Percentiles rank a stretch among this genome's conserved stretches.
Conservation (phyloP, 2,888 invertebrate genomes). For the Megaustenia siamemsis region DNA sequence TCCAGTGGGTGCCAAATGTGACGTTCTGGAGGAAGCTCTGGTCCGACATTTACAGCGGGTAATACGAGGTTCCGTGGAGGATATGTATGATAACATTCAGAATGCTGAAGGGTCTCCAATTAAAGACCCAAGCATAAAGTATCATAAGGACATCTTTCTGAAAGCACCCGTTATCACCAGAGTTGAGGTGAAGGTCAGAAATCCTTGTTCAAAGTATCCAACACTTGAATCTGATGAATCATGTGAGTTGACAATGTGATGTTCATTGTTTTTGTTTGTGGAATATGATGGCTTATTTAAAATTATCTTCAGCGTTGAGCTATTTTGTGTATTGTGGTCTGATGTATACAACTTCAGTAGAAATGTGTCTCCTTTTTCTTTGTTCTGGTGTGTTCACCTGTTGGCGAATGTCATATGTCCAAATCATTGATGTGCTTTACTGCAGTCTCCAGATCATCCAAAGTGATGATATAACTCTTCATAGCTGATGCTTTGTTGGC, state of each 20-base stretch:
- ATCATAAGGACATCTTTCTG: slow-evolving; percentile 63
- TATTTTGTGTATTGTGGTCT: too few species aligned
- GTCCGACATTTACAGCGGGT: slow-evolving; percentile 82
- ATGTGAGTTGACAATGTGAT: slow-evolving; percentile 60
- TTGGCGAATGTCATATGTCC: too few species aligned
- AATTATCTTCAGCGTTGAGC: too few species aligned
- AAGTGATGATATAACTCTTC: too few species aligned
- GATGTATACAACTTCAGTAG: too few species aligned
- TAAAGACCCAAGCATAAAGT: slow-evolving; percentile 66
- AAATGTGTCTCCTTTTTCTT: too few species aligned
- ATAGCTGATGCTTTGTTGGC: too few species aligned
- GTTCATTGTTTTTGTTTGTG: too few species aligned
- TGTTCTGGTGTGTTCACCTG: too few species aligned
- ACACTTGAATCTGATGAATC: slow-evolving; percentile 71
- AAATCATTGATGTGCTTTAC: too few species aligned
- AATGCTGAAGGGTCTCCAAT: slow-evolving; percentile 69
- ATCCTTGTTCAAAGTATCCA: slow-evolving; percentile 69
- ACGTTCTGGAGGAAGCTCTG: slow-evolving; percentile 83
- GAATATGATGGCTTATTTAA: background rate
- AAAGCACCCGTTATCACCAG: slow-evolving; percentile 64
- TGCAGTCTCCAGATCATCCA: too few species aligned
- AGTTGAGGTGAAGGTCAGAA: slow-evolving; percentile 68
- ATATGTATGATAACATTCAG: slow-evolving; percentile 74
- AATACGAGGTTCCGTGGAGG: slow-evolving; percentile 70
- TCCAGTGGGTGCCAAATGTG: slow-evolving; percentile 82